Base-by-base conservation (phyloP, 2,113 vertebrate genomes). In the Sapajus apella region DNA sequence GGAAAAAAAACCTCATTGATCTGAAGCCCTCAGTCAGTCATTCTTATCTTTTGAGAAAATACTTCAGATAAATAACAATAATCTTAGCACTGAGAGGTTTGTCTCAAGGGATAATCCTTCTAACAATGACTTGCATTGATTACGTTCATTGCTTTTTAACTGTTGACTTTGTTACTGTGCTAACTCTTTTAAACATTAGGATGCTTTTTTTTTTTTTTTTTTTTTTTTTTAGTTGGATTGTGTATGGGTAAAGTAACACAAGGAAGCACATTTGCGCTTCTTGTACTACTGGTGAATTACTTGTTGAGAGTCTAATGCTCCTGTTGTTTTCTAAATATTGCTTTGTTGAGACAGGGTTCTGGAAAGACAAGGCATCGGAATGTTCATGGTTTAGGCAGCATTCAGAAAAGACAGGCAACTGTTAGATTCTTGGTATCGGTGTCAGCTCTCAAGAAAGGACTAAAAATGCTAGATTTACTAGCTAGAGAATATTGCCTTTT, bases 11-110 rank as follows among this genome's bases (percentile, higher is more conserved):
- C 80, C 84, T 93, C 95, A 98, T 98, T 97, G 97, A 98, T 97
- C 87, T 87, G 81, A 96, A 96, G 30, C 81, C 91, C 70, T 91
- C 43, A 90, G 72, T 96, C 83, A 90, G 72, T 96, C 80, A 95
- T 94, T 94, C 83, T 97, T 95, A 96, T 58, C 91, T 97, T 97
- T 97, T 97, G 87, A 98, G 96, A 97, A 96, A 96, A 96, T 82
- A 95, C 87, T 97, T 97, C 58, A 95, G 92, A 97, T 98, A 97
- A 98, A 97, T 95, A 98, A 93, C 95, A 96, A 97, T 97, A 96
- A 97, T 98, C 90, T 97, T 97, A 96, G 87, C 95, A 88, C 96
- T 96, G 92, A 96, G 95, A 96, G 92, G 92, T 97, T 95, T 97
- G 96, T 97, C 97, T 97, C 87, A 92, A 95, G 96, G 96, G 90